Base-by-base conservation (phyloP, 2,797 vertebrate species). In the Vireo griseus region DNA sequence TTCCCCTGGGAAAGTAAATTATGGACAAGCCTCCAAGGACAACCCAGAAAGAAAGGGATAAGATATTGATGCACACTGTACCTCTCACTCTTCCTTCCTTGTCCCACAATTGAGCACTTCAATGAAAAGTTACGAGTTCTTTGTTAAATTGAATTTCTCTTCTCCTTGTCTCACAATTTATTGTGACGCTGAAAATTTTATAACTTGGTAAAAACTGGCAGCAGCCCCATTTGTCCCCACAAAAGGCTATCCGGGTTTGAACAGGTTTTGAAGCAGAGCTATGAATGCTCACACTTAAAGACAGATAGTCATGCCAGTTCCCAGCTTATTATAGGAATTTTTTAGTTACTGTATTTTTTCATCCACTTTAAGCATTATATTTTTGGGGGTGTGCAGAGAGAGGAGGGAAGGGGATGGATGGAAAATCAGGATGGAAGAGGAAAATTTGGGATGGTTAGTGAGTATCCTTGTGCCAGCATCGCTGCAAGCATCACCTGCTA, bases 1-100 rank as follows among this genome's bases (percentile, higher is more conserved):
- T 97, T 97, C 97, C 97, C 96, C 90, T 69, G 96, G 95, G 97
- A 95, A 91, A 95, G 94, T 97, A 97, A 97, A 97, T 97, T 97
- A 97, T 95, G 92, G 96, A 92, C 94, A 96, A 92, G 75, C 81
- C 95, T 97, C 92, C 93, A 97, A 97, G 96, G 97, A 97, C 97
- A 97, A 67, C 76, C 88, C 92, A 80, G 95, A 95, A 96, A 85
- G 79, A 96, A 94, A 96, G 75, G 96, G 94, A 90, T 92, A 88
- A 94, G 89, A 88, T 97, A 97, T 97, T 97, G 97, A 97, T 97
- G 96, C 29, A 3, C 92, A 94, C 94, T 76, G 54, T 94, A 89
- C 93, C 88, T 94, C 95, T 97, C 90, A 86, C 80, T 94, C 91
- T 87, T 97, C 91, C 86, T 95, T 91, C 90, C 93, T 93, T 94